phyloP scores from a whole-genome alignment of 2,888 invertebrate species.

The Fragum whitleyi region DNA sequence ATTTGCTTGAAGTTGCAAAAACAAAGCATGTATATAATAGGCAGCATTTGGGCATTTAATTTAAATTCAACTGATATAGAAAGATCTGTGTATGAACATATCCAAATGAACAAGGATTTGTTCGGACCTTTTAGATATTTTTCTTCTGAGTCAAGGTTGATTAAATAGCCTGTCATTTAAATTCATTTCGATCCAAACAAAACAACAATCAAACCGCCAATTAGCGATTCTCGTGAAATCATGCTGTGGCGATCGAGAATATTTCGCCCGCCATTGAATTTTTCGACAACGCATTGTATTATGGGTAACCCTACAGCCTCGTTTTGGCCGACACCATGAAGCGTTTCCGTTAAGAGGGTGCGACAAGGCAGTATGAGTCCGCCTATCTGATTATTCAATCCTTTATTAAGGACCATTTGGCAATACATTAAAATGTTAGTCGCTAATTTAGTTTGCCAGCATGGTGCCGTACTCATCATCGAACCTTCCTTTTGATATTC shows the following conservation, averaged over 20 bases:
- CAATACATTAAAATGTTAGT: conserved; percentile 14
- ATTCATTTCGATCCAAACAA: conserved; percentile 23
- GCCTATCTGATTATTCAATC: conserved; percentile 16
- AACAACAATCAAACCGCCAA: conserved; percentile 22
- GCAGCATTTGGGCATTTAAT: no score
- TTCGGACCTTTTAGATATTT: neutral
- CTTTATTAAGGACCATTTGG: conserved; percentile 16
- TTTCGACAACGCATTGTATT: conserved; percentile 17
- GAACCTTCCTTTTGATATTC: neutral
- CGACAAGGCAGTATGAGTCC: conserved; percentile 17
- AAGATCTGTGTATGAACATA: no score
- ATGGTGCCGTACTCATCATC: neutral
- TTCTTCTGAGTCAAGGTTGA: neutral
- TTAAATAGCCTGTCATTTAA: neutral
- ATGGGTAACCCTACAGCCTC: conserved; percentile 19
- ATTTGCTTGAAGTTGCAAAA: no score
- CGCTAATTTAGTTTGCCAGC: conserved; percentile 13
- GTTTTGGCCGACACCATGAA: conserved; percentile 24
- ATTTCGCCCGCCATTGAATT: conserved; percentile 12
- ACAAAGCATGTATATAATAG: no score
- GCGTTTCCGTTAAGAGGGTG: conserved; percentile 27
- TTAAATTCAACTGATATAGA: no score
- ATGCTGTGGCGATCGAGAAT: conserved; percentile 16
- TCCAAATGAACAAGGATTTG: no score
- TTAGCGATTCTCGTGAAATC: conserved; percentile 7